A percentile compares a stretch with the other conserved stretches of the same genome.
Conservation (phyloP, 2,113 vertebrate species). For the Eleginops maclovinus region DNA sequence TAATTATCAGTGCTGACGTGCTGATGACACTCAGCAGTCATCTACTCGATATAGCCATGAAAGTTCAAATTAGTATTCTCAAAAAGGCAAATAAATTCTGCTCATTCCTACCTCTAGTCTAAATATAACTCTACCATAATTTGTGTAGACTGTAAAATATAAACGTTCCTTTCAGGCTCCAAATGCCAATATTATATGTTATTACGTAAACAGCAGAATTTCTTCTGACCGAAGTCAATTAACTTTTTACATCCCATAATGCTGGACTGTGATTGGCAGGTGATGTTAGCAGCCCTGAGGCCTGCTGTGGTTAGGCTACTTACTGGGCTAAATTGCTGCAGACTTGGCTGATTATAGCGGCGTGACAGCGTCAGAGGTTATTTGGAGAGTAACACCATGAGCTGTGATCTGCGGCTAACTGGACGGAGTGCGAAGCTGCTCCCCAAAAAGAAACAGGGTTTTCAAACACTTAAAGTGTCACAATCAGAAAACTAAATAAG, state of each 20-base stretch:
- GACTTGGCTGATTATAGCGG: slow-evolving; percentile 10
- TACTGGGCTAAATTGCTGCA: slow-evolving; percentile 18
- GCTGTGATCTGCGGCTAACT: slow-evolving; percentile 6
- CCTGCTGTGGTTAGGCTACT: slow-evolving; percentile 25
- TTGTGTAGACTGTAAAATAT: background rate
- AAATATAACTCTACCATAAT: background rate
- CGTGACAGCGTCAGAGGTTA: background rate
- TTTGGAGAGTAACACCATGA: slow-evolving; percentile 7
- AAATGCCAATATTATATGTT: background rate
- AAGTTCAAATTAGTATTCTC: background rate
- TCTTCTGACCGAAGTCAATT: background rate
- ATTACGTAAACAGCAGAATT: background rate
- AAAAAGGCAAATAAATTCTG: background rate
- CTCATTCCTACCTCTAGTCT: background rate
- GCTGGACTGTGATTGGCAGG: slow-evolving; percentile 16
- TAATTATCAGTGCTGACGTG: slow-evolving; percentile 2
- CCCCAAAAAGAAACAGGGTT: too few relatives aligned
- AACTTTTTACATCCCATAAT: background rate
- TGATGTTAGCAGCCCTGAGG: slow-evolving; percentile 7
- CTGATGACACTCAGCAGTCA: background rate
- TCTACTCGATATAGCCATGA: background rate
- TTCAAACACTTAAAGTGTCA: background rate
- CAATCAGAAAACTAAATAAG: too few relatives aligned
- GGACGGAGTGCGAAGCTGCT: background rate
- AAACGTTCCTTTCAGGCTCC: background rate